A percentile compares a stretch with the other conserved stretches of the same genome.
These are phyloP conservation scores for Chinchilla lanigera DNA, from an alignment of 2,113 vertebrate genomes.

Conservation along the genomic window DNA sequence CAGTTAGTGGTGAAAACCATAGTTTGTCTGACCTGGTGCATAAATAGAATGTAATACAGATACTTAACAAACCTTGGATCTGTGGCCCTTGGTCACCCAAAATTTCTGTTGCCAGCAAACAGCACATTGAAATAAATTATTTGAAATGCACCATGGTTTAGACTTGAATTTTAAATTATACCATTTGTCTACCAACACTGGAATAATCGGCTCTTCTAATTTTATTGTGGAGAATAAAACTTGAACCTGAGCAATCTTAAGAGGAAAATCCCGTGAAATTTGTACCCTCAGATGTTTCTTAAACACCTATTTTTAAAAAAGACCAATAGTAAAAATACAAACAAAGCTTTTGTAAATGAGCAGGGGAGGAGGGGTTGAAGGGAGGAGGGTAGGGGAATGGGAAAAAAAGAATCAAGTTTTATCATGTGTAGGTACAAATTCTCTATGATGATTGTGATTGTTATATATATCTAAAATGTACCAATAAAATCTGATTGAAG, in stretches of 20 bases:
- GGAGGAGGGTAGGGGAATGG: not conserved
- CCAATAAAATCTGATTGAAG: not conserved
- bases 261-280: not conserved
- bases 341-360: not conserved
- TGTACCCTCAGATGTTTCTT: not conserved
- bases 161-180: not conserved
- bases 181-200: not conserved
- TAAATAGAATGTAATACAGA: not conserved
- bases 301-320: not conserved
- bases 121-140: not conserved
- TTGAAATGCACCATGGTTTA: not conserved
- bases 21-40: not conserved
- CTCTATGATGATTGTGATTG: not conserved
- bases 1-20: not conserved
- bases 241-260: not conserved
- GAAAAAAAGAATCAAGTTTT: not conserved
- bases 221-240: not conserved
- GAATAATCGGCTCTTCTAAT: not conserved
- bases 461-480: not conserved
- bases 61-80: not conserved
- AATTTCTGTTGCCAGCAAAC: not conserved
- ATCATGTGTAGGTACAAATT: not conserved
- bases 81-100: not conserved
- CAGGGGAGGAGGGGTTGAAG: not conserved
- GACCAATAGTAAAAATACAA: not conserved